Percentiles rank a stretch among this genome's conserved stretches.
phyloP scores from a whole-genome alignment of 2,797 vertebrate genomes.

The Rhyacichthys aspro region DNA sequence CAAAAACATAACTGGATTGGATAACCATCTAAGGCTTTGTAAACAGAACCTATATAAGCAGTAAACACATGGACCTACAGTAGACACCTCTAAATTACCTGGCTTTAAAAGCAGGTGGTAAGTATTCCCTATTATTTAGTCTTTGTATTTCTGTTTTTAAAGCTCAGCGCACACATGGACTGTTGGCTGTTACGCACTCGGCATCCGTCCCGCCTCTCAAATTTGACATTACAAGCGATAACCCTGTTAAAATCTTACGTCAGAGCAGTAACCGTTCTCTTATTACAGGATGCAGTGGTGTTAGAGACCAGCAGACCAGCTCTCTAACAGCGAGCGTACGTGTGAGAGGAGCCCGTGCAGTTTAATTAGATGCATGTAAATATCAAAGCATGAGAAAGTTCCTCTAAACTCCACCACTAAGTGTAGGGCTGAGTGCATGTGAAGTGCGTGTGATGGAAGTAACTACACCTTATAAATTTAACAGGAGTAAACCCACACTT shows the following conservation, averaged over 20 bases:
- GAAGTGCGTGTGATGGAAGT: slow-evolving; percentile 67
- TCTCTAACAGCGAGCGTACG: slow-evolving; percentile 49
- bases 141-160: not conserved
- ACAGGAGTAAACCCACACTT: slow-evolving; percentile 48
- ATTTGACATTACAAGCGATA: slow-evolving; percentile 17
- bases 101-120: too few relatives aligned
- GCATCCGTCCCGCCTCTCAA: slow-evolving; percentile 16
- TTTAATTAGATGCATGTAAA: slow-evolving; percentile 77
- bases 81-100: too few relatives aligned
- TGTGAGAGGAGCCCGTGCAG: slow-evolving; percentile 60
- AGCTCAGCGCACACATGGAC: not conserved
- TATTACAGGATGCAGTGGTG: slow-evolving; percentile 59
- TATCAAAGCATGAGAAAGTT: slow-evolving; percentile 81
- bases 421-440: slow-evolving; percentile 63
- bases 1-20: too few relatives aligned
- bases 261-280: slow-evolving; percentile 42
- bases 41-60: not conserved
- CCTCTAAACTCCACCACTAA: slow-evolving; percentile 76
- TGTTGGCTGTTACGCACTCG: slow-evolving; percentile 21
- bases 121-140: not conserved
- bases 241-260: slow-evolving; percentile 48
- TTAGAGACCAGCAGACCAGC: slow-evolving; percentile 24
- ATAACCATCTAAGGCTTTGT: not conserved
- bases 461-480: slow-evolving; percentile 62
- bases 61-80: too few relatives aligned